Conservation (phyloP, 2,113 vertebrate genomes). For the Notarius lentiginosus region DNA sequence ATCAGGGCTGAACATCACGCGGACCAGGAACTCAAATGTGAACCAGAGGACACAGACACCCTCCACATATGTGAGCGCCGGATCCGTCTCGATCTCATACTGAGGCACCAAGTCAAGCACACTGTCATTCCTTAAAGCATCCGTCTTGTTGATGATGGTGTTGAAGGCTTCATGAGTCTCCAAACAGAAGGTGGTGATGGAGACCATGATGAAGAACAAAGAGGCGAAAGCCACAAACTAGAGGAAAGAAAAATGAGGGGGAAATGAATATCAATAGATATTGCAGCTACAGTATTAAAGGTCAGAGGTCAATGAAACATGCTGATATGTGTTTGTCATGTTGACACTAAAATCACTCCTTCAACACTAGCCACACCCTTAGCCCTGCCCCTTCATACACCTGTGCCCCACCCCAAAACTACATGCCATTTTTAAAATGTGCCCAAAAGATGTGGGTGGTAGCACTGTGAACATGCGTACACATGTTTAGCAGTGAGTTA, state of each 20-base stretch:
- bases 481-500: background rate
- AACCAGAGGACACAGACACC: constrained; percentile 98
- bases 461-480: background rate
- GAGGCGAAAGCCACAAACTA: constrained; percentile 98
- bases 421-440: background rate
- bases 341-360: background rate
- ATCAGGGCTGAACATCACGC: constrained; percentile 91
- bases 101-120: constrained; percentile 76
- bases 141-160: constrained; percentile 95
- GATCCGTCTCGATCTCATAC: constrained; percentile 94
- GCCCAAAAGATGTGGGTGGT: background rate
- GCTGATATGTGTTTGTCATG: background rate
- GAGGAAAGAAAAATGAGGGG: constrained; percentile 51
- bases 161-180: constrained; percentile 98
- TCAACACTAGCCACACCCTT: background rate
- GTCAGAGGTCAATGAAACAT: background rate
- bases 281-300: background rate
- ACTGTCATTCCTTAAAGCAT: constrained; percentile 76
- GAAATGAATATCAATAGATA: background rate
- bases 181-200: constrained; percentile 98
- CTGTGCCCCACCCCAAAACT: background rate
- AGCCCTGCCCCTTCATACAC: background rate
- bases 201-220: constrained; percentile 98
- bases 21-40: constrained; percentile 96
- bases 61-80: constrained; percentile 92